Evolutionary conservation across 2,797 vertebrate genomes (phyloP).

Genomic region (Gambelia wislizenii): DNA sequence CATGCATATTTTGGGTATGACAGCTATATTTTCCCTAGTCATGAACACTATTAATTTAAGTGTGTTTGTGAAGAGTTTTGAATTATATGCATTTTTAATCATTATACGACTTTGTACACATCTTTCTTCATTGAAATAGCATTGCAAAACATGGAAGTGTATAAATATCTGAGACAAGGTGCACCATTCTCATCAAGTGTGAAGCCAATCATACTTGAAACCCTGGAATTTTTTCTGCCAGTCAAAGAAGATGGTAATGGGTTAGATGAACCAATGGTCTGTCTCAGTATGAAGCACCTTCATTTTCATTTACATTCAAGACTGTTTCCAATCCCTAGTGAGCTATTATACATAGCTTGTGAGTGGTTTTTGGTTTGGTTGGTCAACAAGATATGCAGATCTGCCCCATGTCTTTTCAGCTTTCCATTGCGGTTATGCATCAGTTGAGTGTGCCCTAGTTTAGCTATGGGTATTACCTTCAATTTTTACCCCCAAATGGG

Average conservation of each 20-base stretch:
- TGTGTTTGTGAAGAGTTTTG: too few relatives aligned
- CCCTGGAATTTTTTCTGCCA: neutral
- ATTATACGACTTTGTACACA: too few relatives aligned
- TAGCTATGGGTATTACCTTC: neutral
- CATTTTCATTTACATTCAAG: too few relatives aligned
- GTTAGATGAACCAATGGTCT: neutral
- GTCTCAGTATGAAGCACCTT: neutral
- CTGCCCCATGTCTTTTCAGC: neutral
- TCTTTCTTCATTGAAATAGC: neutral
- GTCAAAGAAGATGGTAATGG: neutral
- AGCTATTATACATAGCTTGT: neutral
- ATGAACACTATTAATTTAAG: too few relatives aligned
- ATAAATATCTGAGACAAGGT: neutral
- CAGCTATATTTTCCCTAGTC: too few relatives aligned
- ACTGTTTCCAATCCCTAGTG: neutral
- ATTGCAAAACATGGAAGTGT: neutral
- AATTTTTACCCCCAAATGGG: neutral
- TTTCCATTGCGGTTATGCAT: neutral
- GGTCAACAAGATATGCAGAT: neutral
- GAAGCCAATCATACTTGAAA: too few relatives aligned
- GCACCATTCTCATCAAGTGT: neutral
- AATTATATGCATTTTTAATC: too few relatives aligned
- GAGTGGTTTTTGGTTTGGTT: neutral
- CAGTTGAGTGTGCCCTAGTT: neutral
- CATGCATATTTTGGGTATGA: too few relatives aligned